Percentiles rank a stretch among this genome's conserved stretches.
Evolutionary conservation across 1,140 invertebrate genomes (phyloP).

Genomic region (Pogonomyrmex barbatus): DNA sequence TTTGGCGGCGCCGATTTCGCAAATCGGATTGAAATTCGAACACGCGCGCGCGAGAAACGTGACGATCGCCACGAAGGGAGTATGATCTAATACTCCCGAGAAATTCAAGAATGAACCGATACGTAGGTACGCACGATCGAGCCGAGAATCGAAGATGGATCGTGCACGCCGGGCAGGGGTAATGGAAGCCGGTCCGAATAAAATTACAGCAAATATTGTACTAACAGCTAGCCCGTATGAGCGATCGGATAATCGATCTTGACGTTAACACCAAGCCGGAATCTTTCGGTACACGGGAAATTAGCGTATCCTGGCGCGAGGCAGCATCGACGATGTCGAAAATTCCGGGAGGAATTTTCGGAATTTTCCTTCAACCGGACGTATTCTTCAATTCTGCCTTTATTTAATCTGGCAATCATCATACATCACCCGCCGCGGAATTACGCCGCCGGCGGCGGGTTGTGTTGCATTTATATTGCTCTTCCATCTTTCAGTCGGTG

Average conservation of each 20-base stretch:
- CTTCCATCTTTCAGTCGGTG: constrained; percentile 50
- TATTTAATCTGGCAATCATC: constrained; percentile 61
- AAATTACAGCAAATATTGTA: constrained; percentile 62
- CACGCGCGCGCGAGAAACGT: constrained; percentile 29
- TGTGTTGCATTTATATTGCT: constrained; percentile 56
- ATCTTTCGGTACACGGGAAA: constrained; percentile 13
- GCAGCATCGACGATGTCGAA: background rate
- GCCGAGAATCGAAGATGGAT: constrained; percentile 58
- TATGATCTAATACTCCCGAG: constrained; percentile 43
- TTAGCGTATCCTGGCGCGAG: constrained; percentile 10
- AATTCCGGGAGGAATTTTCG: background rate
- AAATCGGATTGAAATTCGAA: constrained; percentile 49
- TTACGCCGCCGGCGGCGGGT: constrained; percentile 29
- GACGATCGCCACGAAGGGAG: constrained; percentile 31
- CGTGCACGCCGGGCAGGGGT: background rate
- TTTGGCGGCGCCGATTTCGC: constrained; percentile 48
- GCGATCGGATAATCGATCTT: constrained; percentile 35
- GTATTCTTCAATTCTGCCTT: constrained; percentile 26
- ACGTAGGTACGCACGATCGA: constrained; percentile 54
- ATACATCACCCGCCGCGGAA: constrained; percentile 47
- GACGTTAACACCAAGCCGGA: constrained; percentile 8
- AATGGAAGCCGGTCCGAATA: constrained; percentile 34
- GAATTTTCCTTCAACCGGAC: background rate
- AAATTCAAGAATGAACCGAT: constrained; percentile 62
- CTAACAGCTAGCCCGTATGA: background rate